Conservation (phyloP, 2,797 vertebrate species). For the Picus viridis region DNA sequence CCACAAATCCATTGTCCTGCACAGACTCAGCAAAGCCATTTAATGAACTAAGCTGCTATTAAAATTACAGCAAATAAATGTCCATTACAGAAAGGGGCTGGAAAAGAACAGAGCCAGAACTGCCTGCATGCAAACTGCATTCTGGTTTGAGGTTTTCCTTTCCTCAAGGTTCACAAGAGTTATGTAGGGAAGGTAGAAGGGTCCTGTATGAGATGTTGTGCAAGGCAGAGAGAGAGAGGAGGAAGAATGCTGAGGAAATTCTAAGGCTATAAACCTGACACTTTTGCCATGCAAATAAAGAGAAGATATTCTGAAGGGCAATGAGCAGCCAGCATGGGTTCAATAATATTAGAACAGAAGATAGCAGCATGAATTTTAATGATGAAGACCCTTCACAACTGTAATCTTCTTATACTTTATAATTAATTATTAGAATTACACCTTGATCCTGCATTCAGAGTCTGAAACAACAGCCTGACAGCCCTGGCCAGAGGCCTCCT, state of each 20-base stretch:
- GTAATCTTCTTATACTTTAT: conserved; percentile 49
- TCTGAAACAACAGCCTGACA: neutral
- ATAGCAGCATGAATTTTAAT: conserved; percentile 59
- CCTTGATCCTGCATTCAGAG: conserved; percentile 6
- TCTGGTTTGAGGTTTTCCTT: neutral
- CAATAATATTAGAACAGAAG: conserved; percentile 49
- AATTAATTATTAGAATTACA: conserved; percentile 63
- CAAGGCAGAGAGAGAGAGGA: neutral
- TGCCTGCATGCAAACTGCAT: conserved; percentile 22
- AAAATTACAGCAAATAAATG: conserved; percentile 74
- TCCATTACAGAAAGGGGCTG: conserved; percentile 8
- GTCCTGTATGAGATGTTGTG: conserved; percentile 13
- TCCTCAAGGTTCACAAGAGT: conserved; percentile 18
- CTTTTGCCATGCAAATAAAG: conserved; percentile 63
- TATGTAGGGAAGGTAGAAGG: neutral
- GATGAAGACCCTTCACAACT: conserved; percentile 30
- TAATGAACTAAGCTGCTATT: conserved; percentile 61
- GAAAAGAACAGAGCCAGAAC: conserved; percentile 7
- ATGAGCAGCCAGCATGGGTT: conserved; percentile 14
- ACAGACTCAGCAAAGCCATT: conserved; percentile 48
- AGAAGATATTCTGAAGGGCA: conserved; percentile 61
- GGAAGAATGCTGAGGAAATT: conserved; percentile 41
- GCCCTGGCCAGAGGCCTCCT: neutral
- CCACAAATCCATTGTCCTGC: conserved; percentile 30
- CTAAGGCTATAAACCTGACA: conserved; percentile 49